These are phyloP conservation scores for Ferdinandea cuprea DNA, from an alignment of 2,888 invertebrate genomes.

Conservation along the genomic window DNA sequence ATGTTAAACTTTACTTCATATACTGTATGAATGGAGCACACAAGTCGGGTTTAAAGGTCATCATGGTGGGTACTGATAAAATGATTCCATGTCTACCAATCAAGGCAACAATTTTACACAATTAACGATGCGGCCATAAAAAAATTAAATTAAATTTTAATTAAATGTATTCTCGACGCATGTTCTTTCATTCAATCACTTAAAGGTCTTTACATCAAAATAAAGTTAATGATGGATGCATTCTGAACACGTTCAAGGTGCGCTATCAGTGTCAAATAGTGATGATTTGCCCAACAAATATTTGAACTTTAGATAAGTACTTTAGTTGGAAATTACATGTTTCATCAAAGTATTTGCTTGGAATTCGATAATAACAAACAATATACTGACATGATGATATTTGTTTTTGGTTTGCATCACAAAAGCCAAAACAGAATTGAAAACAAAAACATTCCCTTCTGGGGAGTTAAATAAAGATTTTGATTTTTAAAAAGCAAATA, in stretches of 20 bases:
- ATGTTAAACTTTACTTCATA: too few species aligned
- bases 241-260: constrained; percentile 47
- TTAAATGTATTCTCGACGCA: neutral
- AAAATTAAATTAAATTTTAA: neutral
- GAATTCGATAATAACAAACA: too few species aligned
- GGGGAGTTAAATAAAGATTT: too few species aligned
- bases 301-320: constrained; percentile 17
- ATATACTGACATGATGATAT: too few species aligned
- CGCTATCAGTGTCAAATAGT: constrained; percentile 3
- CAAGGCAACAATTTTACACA: neutral
- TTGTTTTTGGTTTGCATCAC: too few species aligned
- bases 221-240: constrained; percentile 11
- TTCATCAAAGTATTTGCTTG: neutral
- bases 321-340: neutral
- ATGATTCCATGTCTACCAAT: too few species aligned
- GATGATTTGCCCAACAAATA: constrained; percentile 9
- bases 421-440: too few species aligned
- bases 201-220: neutral
- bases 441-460: too few species aligned
- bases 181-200: neutral
- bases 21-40: too few species aligned
- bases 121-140: neutral
- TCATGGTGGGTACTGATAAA: too few species aligned
- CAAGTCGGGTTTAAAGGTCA: too few species aligned
- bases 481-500: too few species aligned